A percentile compares a stretch with the other conserved stretches of the same genome.
These are phyloP conservation scores for Venusia cambrica DNA, from an alignment of 2,888 invertebrate genomes.

Conservation along the genomic window DNA sequence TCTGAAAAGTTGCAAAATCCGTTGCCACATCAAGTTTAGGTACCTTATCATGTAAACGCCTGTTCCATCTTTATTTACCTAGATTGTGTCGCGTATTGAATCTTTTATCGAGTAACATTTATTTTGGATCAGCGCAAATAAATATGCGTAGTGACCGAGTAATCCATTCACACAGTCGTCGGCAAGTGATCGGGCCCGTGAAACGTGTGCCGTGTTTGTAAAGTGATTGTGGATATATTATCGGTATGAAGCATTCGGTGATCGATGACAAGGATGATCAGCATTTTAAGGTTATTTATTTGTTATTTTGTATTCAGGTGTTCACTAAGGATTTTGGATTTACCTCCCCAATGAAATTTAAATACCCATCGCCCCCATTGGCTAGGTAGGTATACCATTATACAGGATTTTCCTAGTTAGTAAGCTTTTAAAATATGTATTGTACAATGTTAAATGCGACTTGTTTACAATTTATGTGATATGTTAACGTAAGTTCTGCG, in stretches of 20 bases:
- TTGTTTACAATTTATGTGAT: too few species aligned
- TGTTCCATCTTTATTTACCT: too few species aligned
- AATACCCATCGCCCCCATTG: too few species aligned
- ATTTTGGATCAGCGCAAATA: constrained; percentile 22
- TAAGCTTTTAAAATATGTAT: too few species aligned
- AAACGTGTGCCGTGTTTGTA: constrained; percentile 16
- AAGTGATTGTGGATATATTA: background rate
- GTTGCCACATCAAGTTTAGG: too few species aligned
- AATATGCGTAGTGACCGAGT: constrained; percentile 9
- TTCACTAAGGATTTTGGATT: too few species aligned
- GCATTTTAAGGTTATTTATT: constrained; percentile 26
- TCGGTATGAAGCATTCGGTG: constrained; percentile 20
- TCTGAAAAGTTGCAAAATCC: too few species aligned
- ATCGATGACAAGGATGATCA: constrained; percentile 15
- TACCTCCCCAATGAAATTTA: too few species aligned
- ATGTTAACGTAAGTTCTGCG: too few species aligned
- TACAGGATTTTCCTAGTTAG: background rate
- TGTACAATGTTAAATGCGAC: too few species aligned
- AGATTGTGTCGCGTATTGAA: constrained; percentile 1
- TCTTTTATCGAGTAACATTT: constrained; percentile 17
- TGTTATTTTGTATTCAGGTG: too few species aligned
- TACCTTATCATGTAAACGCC: too few species aligned
- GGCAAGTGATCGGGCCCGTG: constrained; percentile 6
- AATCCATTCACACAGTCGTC: constrained; percentile 19
- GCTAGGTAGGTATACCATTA: constrained; percentile 4